These are phyloP conservation scores for Brachionus paranguensis DNA, from an alignment of 1,140 invertebrate species.

Conservation along the genomic window DNA sequence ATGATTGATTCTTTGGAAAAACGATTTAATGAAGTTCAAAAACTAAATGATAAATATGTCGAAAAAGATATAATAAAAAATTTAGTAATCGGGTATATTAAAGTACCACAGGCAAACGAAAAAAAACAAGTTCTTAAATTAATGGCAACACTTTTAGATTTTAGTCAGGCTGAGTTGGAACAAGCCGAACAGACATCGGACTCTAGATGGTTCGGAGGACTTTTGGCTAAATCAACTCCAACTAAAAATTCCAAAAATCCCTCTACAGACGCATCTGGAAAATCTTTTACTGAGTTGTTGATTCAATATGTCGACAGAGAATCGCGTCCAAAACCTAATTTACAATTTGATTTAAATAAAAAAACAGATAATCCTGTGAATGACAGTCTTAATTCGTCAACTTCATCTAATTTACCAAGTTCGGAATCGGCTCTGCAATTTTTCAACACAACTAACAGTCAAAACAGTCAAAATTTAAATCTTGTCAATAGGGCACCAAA, in stretches of 20 bases:
- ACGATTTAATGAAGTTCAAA: conserved; percentile 28
- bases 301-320: conserved; percentile 40
- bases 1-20: conserved; percentile 32
- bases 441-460: background rate
- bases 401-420: conserved; percentile 14
- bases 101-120: conserved; percentile 21
- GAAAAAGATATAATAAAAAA: conserved; percentile 39
- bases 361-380: conserved; percentile 31
- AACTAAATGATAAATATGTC: conserved; percentile 13
- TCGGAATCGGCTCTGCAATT: conserved; percentile 3
- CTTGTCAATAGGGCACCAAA: conserved; percentile 9
- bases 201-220: conserved; percentile 2
- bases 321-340: conserved; percentile 29
- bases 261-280: background rate
- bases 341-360: conserved; percentile 32
- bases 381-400: background rate
- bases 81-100: conserved; percentile 37
- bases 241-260: background rate
- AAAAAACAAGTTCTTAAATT: conserved; percentile 38
- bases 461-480: background rate
- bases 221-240: background rate
- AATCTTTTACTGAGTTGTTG: conserved; percentile 38
- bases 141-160: conserved; percentile 10
- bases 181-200: background rate
- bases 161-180: conserved; percentile 9